A percentile compares a stretch with the other conserved stretches of the same genome.
These are phyloP conservation scores for Vanacampus margaritifer DNA, from an alignment of 2,113 vertebrate genomes.

Conservation along the genomic window DNA sequence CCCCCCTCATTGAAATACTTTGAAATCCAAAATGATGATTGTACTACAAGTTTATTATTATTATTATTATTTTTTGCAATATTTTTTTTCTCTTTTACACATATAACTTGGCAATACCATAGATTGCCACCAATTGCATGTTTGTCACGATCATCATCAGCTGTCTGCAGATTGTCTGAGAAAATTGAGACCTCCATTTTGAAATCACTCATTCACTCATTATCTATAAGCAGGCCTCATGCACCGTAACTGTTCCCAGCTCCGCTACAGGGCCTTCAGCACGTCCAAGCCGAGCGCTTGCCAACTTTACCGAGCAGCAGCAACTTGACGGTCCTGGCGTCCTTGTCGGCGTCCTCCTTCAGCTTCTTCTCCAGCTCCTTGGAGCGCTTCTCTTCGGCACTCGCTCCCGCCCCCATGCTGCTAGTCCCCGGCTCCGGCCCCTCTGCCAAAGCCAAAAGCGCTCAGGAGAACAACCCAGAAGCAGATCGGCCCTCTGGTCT, in stretches of 20 bases:
- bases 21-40: too few species aligned
- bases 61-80: too few species aligned
- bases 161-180: too few species aligned
- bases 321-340: constrained; percentile 95
- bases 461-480: not conserved
- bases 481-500: not conserved
- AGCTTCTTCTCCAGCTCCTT: constrained; percentile 95
- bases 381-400: constrained; percentile 93
- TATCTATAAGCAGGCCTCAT: not conserved
- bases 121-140: too few species aligned
- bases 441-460: constrained; percentile 47
- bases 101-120: too few species aligned
- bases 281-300: not conserved
- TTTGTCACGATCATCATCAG: too few species aligned
- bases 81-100: too few species aligned
- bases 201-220: too few species aligned
- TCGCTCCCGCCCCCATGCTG: constrained; percentile 92
- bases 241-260: not conserved
- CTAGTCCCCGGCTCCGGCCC: constrained; percentile 44
- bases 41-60: too few species aligned
- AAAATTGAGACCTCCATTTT: too few species aligned
- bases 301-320: constrained; percentile 88
- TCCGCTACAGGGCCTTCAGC: not conserved
- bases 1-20: too few species aligned
- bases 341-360: constrained; percentile 92